Percentiles rank a stretch among this genome's conserved stretches.
Conservation (phyloP, 2,888 invertebrate genomes). For the Agrochola lychnidis region DNA sequence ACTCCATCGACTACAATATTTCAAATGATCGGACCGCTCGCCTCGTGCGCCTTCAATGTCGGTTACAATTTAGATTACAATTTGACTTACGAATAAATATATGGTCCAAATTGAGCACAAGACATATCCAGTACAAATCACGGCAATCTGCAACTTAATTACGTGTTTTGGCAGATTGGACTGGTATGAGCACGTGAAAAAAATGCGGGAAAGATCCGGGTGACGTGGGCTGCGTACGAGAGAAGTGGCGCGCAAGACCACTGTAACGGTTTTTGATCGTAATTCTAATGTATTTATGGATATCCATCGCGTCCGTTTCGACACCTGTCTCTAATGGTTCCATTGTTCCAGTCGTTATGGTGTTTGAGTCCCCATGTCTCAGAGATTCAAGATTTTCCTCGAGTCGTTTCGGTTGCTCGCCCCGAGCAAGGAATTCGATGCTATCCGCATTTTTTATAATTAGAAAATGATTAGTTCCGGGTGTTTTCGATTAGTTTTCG, state of each 20-base stretch:
- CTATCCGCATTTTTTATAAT: conserved; percentile 84
- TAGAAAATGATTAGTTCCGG: conserved; percentile 88
- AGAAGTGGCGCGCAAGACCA: conserved; percentile 60
- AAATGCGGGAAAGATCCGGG: conserved; percentile 80
- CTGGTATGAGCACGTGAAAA: conserved; percentile 69
- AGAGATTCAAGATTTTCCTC: conserved; percentile 70
- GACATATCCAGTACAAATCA: conserved; percentile 60
- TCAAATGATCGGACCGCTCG: conserved; percentile 54
- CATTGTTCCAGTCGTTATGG: conserved; percentile 67
- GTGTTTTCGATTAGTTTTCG: conserved; percentile 88
- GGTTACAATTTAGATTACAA: conserved; percentile 59
- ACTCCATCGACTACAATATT: conserved; percentile 64
- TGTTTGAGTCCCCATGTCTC: conserved; percentile 54
- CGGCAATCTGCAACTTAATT: conserved; percentile 69
- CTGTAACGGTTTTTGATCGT: conserved; percentile 52
- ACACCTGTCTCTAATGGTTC: conserved; percentile 66
- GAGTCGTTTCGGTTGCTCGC: conserved; percentile 72
- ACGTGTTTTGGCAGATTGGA: conserved; percentile 69
- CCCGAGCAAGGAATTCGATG: conserved; percentile 76
- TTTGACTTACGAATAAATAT: conserved; percentile 59
- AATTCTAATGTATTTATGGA: conserved; percentile 61
- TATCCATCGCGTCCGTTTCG: conserved; percentile 57
- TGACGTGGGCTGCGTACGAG: conserved; percentile 62
- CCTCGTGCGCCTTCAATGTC: conserved; percentile 47
- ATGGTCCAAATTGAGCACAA: conserved; percentile 58